Evolutionary conservation across 2,888 invertebrate species (phyloP), one percentile per base, ranked within the genome.

Genomic region (Oegoconia quadripuncta): DNA sequence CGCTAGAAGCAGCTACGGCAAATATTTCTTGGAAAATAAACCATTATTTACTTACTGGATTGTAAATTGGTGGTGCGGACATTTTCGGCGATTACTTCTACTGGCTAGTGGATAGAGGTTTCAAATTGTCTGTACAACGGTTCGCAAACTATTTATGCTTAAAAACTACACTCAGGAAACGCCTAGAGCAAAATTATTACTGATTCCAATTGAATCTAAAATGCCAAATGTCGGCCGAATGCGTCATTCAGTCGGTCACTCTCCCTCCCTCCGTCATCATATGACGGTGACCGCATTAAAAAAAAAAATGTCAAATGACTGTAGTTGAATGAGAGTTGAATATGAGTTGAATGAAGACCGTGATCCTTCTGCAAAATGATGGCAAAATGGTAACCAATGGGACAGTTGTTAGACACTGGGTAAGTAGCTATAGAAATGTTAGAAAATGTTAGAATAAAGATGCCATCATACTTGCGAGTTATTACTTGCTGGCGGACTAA

Each of bases 51-150:
- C 84, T 74, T 59, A 86, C 84, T 45, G 84, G 84, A 46, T 70
- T 83, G 64, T 80, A 84, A 17, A 84, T 79, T 1, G 77, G 73
- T 42, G 66, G 68, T 39, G 71, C 64, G 40, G 80, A 70, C 84
- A 84, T 62, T 62, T 39, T 37, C 27, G 40, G 29, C 37, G 41
- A 43, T 48, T 46, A 52, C 44, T 27, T 22, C 39, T 18, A 34
- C 15, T 15, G 33, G 30, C 34, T n/a, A 29, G 25, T 26, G 25
- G 48, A 39, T 30, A 9, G 39, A 34, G 37, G 35, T 48, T 42
- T 40, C 12, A 38, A 44, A 39, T 37, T 34, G 43, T 37, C 47
- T 44, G 41, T 44, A 54, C 52, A 55, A 49, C 39, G 50, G 49
- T 47, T 47, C 6, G 32, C 20, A 35, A 25, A 33, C 13, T 41